phyloP scores from a whole-genome alignment of 1,140 invertebrate species.

The Drosophila erecta region DNA sequence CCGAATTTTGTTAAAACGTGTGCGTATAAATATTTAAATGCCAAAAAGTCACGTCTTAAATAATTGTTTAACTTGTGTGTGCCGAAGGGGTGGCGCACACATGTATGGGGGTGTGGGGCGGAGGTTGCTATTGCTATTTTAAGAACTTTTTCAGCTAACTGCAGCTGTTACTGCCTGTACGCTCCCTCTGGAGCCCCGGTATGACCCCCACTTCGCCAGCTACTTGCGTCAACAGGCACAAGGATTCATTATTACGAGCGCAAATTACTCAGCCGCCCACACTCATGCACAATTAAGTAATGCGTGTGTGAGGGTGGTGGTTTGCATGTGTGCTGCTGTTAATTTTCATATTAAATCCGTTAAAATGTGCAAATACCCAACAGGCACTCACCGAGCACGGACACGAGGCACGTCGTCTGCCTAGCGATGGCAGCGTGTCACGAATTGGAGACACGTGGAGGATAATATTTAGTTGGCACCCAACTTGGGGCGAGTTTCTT shows the following conservation, averaged over 20 bases:
- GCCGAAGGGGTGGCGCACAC: slow-evolving; percentile 3
- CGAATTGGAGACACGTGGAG: not conserved
- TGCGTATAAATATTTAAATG: slow-evolving; percentile 81
- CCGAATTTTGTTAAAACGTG: slow-evolving; percentile 64
- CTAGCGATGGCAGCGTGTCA: slow-evolving; percentile 22
- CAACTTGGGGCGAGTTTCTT: not conserved
- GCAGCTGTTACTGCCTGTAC: slow-evolving; percentile 59
- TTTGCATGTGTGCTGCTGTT: slow-evolving; percentile 54
- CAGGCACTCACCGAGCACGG: slow-evolving; percentile 61
- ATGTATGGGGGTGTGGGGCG: not conserved
- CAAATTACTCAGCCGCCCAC: slow-evolving; percentile 66
- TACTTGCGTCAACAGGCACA: slow-evolving; percentile 38
- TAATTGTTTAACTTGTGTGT: slow-evolving; percentile 73
- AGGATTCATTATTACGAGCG: slow-evolving; percentile 77
- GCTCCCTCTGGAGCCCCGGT: not conserved
- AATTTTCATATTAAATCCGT: slow-evolving; percentile 84
- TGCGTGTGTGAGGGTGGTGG: slow-evolving; percentile 14
- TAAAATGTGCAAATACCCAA: slow-evolving; percentile 81
- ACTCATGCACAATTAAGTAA: slow-evolving; percentile 41
- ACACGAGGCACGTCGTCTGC: slow-evolving; percentile 8
- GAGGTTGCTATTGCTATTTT: no score
- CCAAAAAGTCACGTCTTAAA: slow-evolving; percentile 82
- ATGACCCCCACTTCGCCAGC: slow-evolving; percentile 12
- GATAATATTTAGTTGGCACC: not conserved
- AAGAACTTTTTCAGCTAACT: slow-evolving; percentile 80